phyloP scores from a whole-genome alignment of 2,888 invertebrate species.

The Cepaea hortensis region DNA sequence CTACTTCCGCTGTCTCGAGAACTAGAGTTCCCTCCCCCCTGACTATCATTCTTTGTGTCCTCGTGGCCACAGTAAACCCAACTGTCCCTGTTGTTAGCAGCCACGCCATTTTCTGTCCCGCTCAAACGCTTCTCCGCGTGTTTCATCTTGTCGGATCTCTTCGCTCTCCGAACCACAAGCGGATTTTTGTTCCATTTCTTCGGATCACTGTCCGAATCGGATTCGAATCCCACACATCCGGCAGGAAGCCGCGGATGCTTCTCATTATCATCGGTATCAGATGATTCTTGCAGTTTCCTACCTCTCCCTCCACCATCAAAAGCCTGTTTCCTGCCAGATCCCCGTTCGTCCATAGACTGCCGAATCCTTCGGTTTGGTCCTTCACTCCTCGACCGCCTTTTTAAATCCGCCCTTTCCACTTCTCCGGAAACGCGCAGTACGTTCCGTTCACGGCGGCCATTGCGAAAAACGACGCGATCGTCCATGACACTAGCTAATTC shows the following conservation, averaged over 20 bases:
- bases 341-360: conserved; percentile 54
- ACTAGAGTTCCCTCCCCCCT: conserved; percentile 51
- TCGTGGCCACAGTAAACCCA: conserved; percentile 54
- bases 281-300: conserved; percentile 39
- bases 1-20: conserved; percentile 49
- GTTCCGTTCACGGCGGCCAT: conserved; percentile 55
- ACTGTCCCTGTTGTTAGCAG: conserved; percentile 54
- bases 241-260: conserved; percentile 7
- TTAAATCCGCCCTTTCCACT: conserved; percentile 55
- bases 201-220: conserved; percentile 62
- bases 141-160: conserved; percentile 55
- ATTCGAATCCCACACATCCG: conserved; percentile 49
- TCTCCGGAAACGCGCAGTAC: conserved; percentile 44
- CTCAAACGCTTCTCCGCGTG: conserved; percentile 60
- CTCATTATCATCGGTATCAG: conserved; percentile 60
- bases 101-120: conserved; percentile 48
- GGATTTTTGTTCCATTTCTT: conserved; percentile 69
- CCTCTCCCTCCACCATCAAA: conserved; percentile 52
- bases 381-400: conserved; percentile 67
- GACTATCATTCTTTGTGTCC: conserved; percentile 44
- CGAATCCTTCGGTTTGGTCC: conserved; percentile 59
- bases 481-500: conserved; percentile 55
- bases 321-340: conserved; percentile 41
- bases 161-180: conserved; percentile 60
- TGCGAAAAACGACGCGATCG: conserved; percentile 58